Evolutionary conservation across 1,140 invertebrate genomes (phyloP), one percentile per base, ranked within the genome.

Genomic region (Bombus superbus): DNA sequence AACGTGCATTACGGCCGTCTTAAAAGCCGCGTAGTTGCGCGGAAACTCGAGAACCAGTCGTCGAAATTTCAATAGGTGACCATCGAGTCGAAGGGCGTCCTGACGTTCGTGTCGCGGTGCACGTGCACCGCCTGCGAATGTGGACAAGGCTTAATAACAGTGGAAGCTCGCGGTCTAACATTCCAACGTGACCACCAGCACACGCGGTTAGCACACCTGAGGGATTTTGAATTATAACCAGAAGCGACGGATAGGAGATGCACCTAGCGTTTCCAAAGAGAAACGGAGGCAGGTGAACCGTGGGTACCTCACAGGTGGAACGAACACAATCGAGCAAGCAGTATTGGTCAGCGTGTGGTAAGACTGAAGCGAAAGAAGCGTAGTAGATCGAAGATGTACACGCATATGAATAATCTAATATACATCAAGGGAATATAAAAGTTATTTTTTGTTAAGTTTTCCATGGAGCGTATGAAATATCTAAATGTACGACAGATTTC

Each of bases 191-290:
- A 89, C 88, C 88, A 81, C 88, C 79, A 85, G 88, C 77, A 84
- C 86, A 89, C 88, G 88, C 88, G 88, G 88, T 89, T 89, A 89
- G 88, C 88, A 89, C 88, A 89, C 88, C 88, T 89, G 88, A 89
- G 88, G 88, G 88, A 89, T 89, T 89, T 84, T 89, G 84, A 89
- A 85, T 89, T 89, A 89, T 83, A 77, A 77, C 78, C 88, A 85
- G 88, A 89, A 89, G 76, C 75, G 66, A 59, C 64, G 73, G 73
- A 64, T 53, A 68, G 76, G 13, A 40, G 73, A 64, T 68, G 75
- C 44, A 32, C n/a, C 44, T 42, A 72, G 11, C n/a, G 38, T 28
- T 57, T 77, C 32, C 47, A 62, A 81, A 86, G 88, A 79, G 87
- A 88, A 88, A 89, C 71, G 74, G n/a, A 82, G 44, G 78, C 53